Evolutionary conservation across 64 coral and sea anemone genomes (phyloP).

Genomic region (Orbicella faveolata): DNA sequence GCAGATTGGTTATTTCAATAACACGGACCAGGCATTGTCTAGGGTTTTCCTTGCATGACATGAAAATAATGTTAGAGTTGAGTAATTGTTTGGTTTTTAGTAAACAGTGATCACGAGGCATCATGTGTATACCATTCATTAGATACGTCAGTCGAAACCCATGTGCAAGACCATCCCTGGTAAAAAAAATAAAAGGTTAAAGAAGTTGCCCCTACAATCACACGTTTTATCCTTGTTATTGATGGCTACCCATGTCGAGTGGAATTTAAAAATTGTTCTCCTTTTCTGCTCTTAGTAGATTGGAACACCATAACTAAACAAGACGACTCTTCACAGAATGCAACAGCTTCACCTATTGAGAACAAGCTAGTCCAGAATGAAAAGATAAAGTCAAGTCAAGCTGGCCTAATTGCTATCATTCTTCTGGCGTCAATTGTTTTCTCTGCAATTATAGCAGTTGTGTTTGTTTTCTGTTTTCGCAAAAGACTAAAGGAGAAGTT

Average conservation of each 20-base stretch:
- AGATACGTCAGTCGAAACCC: no score
- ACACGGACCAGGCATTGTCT: no score
- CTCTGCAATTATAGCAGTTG: neutral
- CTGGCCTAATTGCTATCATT: constrained; percentile 34
- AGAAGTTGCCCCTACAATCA: neutral
- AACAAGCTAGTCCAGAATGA: neutral
- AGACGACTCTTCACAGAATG: neutral
- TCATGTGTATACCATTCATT: no score
- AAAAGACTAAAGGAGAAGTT: constrained; percentile 39
- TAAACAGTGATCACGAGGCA: no score
- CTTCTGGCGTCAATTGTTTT: constrained; percentile 43
- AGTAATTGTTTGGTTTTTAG: no score
- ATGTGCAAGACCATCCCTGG: no score
- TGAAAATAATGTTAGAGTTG: no score
- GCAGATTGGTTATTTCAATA: no score
- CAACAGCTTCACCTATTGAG: neutral
- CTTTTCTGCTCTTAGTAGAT: neutral
- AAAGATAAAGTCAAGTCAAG: neutral
- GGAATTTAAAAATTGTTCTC: neutral
- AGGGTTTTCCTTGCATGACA: no score
- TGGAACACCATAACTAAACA: neutral
- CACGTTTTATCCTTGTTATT: neutral
- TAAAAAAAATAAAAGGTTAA: no score
- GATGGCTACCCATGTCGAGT: neutral
- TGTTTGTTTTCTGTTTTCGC: constrained; percentile 59